These are phyloP conservation scores for Otus sunia DNA, from an alignment of 2,113 vertebrate genomes.

Conservation along the genomic window DNA sequence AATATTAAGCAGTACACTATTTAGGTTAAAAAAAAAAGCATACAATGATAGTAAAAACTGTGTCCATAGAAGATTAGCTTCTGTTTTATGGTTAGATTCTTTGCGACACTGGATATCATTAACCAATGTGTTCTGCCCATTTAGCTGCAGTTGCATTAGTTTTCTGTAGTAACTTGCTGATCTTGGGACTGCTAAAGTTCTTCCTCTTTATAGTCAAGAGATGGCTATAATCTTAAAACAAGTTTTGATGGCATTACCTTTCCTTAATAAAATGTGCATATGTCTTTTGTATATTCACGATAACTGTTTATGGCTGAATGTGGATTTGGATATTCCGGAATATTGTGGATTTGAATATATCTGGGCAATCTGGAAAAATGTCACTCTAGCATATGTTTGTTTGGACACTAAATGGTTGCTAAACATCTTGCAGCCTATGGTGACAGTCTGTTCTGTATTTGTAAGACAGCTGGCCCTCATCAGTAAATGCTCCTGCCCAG, in stretches of 20 bases:
- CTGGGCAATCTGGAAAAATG: background rate
- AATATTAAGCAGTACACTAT: background rate
- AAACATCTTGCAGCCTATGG: background rate
- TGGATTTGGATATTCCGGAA: background rate
- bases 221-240: background rate
- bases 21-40: background rate
- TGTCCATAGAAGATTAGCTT: background rate
- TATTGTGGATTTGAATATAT: background rate
- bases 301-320: background rate
- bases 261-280: background rate
- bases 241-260: background rate
- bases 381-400: background rate
- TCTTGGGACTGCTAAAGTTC: background rate
- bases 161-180: background rate
- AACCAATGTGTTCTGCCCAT: background rate
- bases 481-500: background rate
- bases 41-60: background rate
- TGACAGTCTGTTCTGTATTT: background rate
- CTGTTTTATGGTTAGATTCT: background rate
- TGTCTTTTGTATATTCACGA: background rate
- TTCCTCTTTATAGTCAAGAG: background rate
- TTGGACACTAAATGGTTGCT: background rate
- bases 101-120: background rate
- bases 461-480: background rate
- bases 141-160: background rate